These are phyloP conservation scores for Conopomorpha cramerella DNA, from an alignment of 1,140 invertebrate species.

Conservation along the genomic window DNA sequence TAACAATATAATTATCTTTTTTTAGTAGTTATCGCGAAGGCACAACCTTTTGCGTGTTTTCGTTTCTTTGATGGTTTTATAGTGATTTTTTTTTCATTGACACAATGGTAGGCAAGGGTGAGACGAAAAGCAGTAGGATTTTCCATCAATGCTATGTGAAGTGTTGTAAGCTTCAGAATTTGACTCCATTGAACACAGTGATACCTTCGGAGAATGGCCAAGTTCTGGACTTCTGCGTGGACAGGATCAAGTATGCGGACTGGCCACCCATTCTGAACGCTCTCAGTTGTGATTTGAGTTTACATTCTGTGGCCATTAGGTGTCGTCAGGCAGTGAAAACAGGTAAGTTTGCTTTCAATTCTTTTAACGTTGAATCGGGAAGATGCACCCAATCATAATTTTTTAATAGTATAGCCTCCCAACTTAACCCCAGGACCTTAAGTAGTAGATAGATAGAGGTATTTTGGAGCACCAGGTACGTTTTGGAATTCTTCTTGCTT, in stretches of 20 bases:
- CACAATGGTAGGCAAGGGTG: conserved; percentile 52
- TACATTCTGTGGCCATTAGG: conserved; percentile 63
- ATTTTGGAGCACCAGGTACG: too few relatives aligned
- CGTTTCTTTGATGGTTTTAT: conserved; percentile 22
- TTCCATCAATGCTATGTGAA: conserved; percentile 55
- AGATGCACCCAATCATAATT: too few relatives aligned
- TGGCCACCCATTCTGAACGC: conserved; percentile 72
- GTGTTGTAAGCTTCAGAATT: conserved; percentile 53
- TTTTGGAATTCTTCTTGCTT: too few relatives aligned
- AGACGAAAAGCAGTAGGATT: conserved; percentile 39
- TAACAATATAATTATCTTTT: conserved; percentile 12
- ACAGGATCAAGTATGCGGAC: conserved; percentile 70
- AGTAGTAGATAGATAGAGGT: too few relatives aligned
- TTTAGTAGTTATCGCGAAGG: conserved; percentile 8
- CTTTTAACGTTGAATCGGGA: too few relatives aligned
- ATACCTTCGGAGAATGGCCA: conserved; percentile 38
- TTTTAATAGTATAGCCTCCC: too few relatives aligned
- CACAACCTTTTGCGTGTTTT: conserved; percentile 7
- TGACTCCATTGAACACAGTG: conserved; percentile 40
- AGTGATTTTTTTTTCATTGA: conserved; percentile 18
- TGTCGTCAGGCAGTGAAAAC: conserved; percentile 51
- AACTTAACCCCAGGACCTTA: too few relatives aligned
- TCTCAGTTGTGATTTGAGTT: conserved; percentile 64
- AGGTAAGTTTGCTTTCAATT: conserved; percentile 22
- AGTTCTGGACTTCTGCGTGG: conserved; percentile 67